Evolutionary conservation across 37 sponge, comb jelly and placozoan genomes (phyloP), one percentile per base, ranked within the genome.

Genomic region (Chondrosia reniformis): DNA sequence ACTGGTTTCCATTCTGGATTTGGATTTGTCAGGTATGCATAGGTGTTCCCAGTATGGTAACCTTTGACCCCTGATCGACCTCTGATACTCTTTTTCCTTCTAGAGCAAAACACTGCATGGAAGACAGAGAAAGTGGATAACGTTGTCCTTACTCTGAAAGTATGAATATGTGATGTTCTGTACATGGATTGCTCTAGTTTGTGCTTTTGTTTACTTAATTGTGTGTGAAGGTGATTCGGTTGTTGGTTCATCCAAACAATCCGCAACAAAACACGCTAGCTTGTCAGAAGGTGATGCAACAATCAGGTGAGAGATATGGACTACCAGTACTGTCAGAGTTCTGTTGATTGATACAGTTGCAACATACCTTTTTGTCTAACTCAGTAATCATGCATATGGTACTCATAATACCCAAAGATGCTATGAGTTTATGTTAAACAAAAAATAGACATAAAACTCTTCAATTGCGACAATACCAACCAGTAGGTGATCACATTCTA

Each of bases 231-330:
- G 54, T 92, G 19, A 42, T 92, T 1, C 85, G 93, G 0, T 52
- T 43, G 3, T 83, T 92, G 9, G 93, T 92, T 10, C 61, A 81
- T 28, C 89, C 86, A 25, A 79, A 41, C 32, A 88, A 88, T 43
- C 76, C 89, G 17, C 85, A 85, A n/a, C 93, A 88, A 75, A 33
- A 76, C 41, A 80, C 72, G 2, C 8, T 71, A 8, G 58, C 85
- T 33, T 91, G 84, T 74, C 92, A 91, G 89, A 87, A 80, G 65
- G 12, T 69, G 0, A 81, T 91, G 52, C 56, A 73, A 19, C 89
- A 87, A 74, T 84, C 85, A 57, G 85, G 88, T 76, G 56, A 46
- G 72, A 25, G n/a, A n/a, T n/a, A n/a, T n/a, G n/a, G n/a, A n/a
- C n/a, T n/a, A n/a, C n/a, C n/a, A n/a, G n/a, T n/a, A n/a, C n/a